Evolutionary conservation across 2,797 vertebrate genomes (phyloP), one percentile per base, ranked within the genome.

Genomic region (Syngnathus acus): DNA sequence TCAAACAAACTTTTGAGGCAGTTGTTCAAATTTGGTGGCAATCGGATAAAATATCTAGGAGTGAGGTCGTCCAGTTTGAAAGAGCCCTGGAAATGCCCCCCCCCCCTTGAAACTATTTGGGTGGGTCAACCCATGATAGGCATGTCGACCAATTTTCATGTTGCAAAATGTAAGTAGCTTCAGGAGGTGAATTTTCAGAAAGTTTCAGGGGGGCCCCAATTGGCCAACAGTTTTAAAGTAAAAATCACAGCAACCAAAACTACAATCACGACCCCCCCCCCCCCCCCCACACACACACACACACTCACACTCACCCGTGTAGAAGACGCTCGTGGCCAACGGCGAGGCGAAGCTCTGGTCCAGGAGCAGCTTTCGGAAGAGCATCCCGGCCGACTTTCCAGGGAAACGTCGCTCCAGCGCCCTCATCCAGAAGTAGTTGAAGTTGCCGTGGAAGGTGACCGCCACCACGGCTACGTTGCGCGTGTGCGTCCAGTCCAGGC

Each of bases 261-360:
- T 4, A 3, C 2, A 11, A 43, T 26, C 42, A 11, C 10, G 1
- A 11, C 11, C 32, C 32, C 32, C 32, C 32, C 32, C 32, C 32
- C 2, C 32, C 32, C 32, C 32, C 32, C 2, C 32, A 32, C 26
- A 32, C 26, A 32, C 32, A 32, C 32, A 32, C 32, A 32, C 32
- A 32, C 32, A 4, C 26, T 2, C 26, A 26, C 26, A 62, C 66
- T 78, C 82, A 95, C 95, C 94, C 6, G 89, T 92, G 71, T 94
- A 97, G 82, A 96, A 96, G 78, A 92, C 92, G 63, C 93, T 92
- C 62, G 94, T 88, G 40, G 90, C 92, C 66, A 95, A 60, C 10
- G 95, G 95, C 4, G 89, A 94, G 21, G 91, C 92, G n/a, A 96
- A 70, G 63, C 89, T 89, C 82, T 96, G 95, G 78, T 97, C 95